Evolutionary conservation across 2,888 invertebrate species (phyloP).

Genomic region (Rotaria magnacalcarata): DNA sequence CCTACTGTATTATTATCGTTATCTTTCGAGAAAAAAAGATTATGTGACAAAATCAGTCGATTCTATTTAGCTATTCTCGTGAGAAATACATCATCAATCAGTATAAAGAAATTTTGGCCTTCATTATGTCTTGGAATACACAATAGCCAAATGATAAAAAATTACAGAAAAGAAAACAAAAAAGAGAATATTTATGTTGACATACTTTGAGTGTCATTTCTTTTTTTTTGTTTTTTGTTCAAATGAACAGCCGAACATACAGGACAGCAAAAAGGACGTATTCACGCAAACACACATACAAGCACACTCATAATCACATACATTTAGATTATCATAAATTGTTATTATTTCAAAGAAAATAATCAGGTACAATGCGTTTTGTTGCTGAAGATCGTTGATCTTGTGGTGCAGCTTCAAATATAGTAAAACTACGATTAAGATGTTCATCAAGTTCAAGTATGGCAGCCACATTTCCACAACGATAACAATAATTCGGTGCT

Average conservation of each 20-base stretch:
- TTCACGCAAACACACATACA: neutral
- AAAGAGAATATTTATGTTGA: neutral
- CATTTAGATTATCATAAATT: neutral
- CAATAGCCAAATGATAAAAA: neutral
- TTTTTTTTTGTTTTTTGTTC: neutral
- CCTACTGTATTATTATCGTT: neutral
- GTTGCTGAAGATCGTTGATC: slow-evolving; percentile 43
- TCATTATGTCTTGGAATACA: too few relatives aligned
- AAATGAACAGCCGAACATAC: neutral
- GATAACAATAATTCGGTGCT: slow-evolving; percentile 97
- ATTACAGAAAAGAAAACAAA: neutral
- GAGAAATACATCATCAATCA: slow-evolving; percentile 5
- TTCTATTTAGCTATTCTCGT: neutral
- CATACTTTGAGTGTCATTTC: neutral
- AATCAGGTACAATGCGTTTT: slow-evolving; percentile 42
- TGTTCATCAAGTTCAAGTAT: slow-evolving; percentile 75
- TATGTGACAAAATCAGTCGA: neutral
- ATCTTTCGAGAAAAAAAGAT: neutral
- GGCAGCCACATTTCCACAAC: slow-evolving; percentile 64
- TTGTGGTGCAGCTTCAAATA: slow-evolving; percentile 96
- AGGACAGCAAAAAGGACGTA: neutral
- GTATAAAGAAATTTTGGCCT: neutral
- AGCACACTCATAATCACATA: neutral
- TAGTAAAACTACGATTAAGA: slow-evolving; percentile 92
- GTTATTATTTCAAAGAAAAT: slow-evolving; percentile 37